A percentile compares a stretch with the other conserved stretches of the same genome.
These are phyloP conservation scores for Sterna hirundo DNA, from an alignment of 2,113 vertebrate species.

Conservation along the genomic window DNA sequence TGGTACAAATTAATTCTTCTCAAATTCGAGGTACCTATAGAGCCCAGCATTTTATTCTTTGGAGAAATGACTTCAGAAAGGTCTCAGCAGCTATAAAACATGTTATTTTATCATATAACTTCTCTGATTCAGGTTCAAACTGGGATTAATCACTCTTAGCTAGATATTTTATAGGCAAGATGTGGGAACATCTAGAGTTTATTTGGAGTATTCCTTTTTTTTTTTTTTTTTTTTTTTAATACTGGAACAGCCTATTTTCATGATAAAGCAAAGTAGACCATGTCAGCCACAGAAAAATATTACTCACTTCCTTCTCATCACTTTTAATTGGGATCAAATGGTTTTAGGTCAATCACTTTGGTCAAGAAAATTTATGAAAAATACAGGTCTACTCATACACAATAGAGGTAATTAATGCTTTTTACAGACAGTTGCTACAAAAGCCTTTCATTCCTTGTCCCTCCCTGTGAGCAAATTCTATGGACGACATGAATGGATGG, in stretches of 20 bases:
- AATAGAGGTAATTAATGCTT: not conserved
- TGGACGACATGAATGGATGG: not conserved
- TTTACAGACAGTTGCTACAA: not conserved
- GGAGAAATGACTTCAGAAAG: not conserved
- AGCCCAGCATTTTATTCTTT: not conserved
- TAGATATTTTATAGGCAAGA: not conserved
- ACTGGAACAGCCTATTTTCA: not conserved
- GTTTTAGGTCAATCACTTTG: not conserved
- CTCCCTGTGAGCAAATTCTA: not conserved
- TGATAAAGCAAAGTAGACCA: not conserved
- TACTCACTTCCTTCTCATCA: not conserved
- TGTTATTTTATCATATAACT: not conserved
- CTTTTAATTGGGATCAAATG: not conserved
- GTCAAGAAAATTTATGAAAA: not conserved
- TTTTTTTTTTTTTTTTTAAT: not conserved
- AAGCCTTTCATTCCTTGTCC: not conserved
- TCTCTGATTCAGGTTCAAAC: not conserved
- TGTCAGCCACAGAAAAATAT: slow-evolving; percentile 1
- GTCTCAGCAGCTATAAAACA: not conserved
- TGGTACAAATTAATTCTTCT: not conserved
- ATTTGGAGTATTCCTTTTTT: not conserved
- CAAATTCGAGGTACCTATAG: not conserved
- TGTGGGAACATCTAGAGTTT: not conserved
- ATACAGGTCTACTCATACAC: not conserved
- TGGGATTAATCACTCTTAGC: not conserved